phyloP scores from a whole-genome alignment of 35 echinoderm and acorn worm genomes.

The Apostichopus parvimensis region DNA sequence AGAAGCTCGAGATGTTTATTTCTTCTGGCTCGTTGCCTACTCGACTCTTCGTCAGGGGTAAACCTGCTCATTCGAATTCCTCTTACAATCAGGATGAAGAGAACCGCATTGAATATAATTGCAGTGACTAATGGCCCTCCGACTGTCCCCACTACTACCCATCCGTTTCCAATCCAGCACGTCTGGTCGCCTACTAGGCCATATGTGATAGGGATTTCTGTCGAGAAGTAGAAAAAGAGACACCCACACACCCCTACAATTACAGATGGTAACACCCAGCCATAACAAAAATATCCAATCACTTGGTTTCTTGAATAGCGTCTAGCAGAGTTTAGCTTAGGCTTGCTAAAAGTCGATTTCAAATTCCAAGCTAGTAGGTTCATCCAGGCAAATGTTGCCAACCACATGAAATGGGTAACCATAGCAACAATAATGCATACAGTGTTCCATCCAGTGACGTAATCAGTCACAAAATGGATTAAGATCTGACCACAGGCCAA shows the following conservation, averaged over 20 bases:
- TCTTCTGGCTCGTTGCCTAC: background rate
- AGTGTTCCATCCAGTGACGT: background rate
- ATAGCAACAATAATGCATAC: background rate
- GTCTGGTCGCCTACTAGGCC: background rate
- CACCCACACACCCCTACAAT: background rate
- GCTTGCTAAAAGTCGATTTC: constrained; percentile 13
- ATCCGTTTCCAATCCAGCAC: constrained; percentile 1
- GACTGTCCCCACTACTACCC: background rate
- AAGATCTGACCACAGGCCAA: background rate
- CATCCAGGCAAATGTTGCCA: constrained; percentile 47
- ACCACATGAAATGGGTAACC: constrained; percentile 24
- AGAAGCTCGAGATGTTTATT: background rate
- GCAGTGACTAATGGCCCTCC: background rate
- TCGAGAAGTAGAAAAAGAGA: background rate
- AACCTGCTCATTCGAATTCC: constrained; percentile 25
- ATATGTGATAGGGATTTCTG: background rate
- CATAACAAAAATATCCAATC: background rate
- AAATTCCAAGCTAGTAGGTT: constrained; percentile 38
- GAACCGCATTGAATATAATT: background rate
- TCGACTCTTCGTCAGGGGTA: background rate
- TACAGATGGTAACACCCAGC: constrained; percentile 11
- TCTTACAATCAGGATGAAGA: background rate
- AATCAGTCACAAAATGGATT: constrained; percentile 35
- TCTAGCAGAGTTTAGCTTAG: background rate
- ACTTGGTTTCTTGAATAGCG: background rate